Evolutionary conservation across 53 echinoderm and acorn worm genomes (phyloP).

Genomic region (Luidia sarsii): DNA sequence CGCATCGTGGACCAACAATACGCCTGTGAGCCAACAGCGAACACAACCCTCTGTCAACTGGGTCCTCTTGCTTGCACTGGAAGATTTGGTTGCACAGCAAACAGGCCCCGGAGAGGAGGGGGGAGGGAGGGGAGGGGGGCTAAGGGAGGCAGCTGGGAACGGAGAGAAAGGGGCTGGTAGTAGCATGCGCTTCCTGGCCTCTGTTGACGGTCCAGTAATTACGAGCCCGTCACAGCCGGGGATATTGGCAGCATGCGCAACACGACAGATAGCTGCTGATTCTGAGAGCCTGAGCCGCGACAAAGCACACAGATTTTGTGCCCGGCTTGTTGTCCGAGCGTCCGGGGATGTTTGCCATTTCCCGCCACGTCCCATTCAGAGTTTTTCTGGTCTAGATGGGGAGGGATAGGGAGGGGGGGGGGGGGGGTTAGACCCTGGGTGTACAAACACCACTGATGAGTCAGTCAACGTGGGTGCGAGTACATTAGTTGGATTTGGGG

Average conservation of each 20-base stretch:
- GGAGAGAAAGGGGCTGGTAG: too few species aligned
- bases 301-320: slow-evolving; percentile 47
- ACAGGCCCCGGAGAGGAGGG: background rate
- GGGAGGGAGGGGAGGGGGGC: background rate
- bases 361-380: slow-evolving; percentile 6
- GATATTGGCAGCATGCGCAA: too few species aligned
- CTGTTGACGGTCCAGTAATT: too few species aligned
- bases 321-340: slow-evolving; percentile 35
- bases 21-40: slow-evolving; percentile 30
- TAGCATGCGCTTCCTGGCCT: too few species aligned
- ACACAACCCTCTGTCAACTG: slow-evolving; percentile 42
- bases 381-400: slow-evolving; percentile 17
- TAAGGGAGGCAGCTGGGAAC: too few species aligned
- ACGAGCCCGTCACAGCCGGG: too few species aligned
- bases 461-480: slow-evolving; percentile 15
- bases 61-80: background rate
- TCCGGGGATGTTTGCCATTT: slow-evolving; percentile 35
- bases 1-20: too few species aligned
- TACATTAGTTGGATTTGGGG: too few species aligned
- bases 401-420: too few species aligned
- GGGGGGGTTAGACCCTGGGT: too few species aligned
- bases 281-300: too few species aligned
- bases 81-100: slow-evolving; percentile 51
- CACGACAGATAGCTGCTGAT: too few species aligned
- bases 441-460: slow-evolving; percentile 33